A percentile compares a stretch with the other conserved stretches of the same genome.
These are phyloP conservation scores for Aplysia californica DNA, from an alignment of 1,140 invertebrate species.

Conservation along the genomic window DNA sequence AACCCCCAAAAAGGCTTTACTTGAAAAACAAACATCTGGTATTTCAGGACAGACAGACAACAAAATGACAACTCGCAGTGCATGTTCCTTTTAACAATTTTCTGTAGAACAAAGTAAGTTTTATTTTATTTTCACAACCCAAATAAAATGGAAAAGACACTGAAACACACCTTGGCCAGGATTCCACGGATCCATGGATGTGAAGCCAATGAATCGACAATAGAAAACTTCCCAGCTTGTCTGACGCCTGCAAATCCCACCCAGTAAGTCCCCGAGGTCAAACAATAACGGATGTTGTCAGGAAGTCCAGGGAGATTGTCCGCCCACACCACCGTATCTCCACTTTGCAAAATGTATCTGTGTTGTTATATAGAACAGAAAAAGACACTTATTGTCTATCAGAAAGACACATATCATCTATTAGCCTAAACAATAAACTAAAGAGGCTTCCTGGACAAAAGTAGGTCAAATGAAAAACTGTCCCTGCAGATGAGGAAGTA, in stretches of 20 bases:
- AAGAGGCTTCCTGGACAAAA: not conserved
- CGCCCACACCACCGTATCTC: conserved; percentile 38
- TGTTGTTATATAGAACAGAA: not conserved
- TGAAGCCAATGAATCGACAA: conserved; percentile 54
- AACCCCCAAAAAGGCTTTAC: not conserved
- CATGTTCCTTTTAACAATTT: not conserved
- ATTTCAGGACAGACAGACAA: not conserved
- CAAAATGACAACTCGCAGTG: not conserved
- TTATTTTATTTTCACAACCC: not conserved
- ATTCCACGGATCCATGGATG: conserved; percentile 63
- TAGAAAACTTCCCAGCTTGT: conserved; percentile 43
- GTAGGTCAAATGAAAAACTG: not conserved
- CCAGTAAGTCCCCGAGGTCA: conserved; percentile 75
- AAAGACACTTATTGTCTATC: not conserved
- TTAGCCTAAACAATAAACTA: not conserved
- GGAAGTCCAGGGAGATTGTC: conserved; percentile 52
- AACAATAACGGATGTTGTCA: conserved; percentile 81
- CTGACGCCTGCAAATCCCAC: conserved; percentile 72
- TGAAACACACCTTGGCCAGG: conserved; percentile 50
- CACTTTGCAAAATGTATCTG: conserved; percentile 45
- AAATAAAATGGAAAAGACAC: not conserved
- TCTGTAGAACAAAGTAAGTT: not conserved
- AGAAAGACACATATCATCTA: not conserved
- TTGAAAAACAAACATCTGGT: not conserved
- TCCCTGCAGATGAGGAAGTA: not conserved